Percentiles rank a stretch among this genome's conserved stretches.
Conservation (phyloP, 2,113 vertebrate species). For the Peromyscus maniculatus region DNA sequence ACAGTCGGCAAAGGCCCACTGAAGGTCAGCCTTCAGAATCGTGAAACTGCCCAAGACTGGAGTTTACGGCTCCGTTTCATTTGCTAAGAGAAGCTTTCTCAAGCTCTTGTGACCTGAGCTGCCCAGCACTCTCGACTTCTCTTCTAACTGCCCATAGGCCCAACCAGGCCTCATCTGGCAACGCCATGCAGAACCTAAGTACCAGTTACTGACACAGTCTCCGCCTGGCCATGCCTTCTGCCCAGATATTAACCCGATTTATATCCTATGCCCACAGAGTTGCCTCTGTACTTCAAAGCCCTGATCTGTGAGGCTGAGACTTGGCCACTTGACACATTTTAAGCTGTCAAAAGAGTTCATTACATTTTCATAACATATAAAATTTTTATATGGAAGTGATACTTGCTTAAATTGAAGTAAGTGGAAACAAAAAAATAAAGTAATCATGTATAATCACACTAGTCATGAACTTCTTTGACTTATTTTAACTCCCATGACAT, state of each 20-base stretch:
- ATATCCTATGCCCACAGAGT: background rate
- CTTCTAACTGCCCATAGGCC: background rate
- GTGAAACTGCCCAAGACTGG: background rate
- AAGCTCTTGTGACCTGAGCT: background rate
- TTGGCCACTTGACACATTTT: background rate
- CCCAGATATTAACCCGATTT: background rate
- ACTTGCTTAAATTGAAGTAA: conserved; percentile 28
- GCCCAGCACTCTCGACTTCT: background rate
- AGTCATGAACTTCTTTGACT: background rate
- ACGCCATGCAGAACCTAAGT: background rate
- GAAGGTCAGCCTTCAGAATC: background rate
- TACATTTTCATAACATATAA: background rate
- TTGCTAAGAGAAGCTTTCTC: background rate
- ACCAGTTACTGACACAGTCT: background rate
- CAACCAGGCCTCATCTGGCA: rapidly evolving
- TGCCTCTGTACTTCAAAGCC: background rate
- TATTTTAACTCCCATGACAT: background rate
- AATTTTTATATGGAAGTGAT: conserved; percentile 13
- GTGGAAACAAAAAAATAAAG: conserved; percentile 11
- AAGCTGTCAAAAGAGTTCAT: background rate
- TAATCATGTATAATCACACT: background rate
- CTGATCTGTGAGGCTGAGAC: background rate
- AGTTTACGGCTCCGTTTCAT: background rate
- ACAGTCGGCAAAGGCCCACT: background rate
- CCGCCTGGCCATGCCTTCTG: background rate